Conservation (phyloP, 2,113 vertebrate genomes). For the Oxygymnocypris stewartii region DNA sequence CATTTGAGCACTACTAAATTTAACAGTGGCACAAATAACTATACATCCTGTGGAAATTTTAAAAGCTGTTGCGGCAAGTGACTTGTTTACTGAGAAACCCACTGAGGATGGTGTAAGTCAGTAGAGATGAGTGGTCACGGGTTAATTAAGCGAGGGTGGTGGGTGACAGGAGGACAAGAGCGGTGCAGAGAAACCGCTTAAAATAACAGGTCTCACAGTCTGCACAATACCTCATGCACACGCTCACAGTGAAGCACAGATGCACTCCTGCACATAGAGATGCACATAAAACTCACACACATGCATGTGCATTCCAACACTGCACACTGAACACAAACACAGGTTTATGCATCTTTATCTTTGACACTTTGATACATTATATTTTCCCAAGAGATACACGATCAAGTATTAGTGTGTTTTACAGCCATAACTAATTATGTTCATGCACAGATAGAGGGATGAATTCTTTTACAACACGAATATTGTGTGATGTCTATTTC, state of each 20-base stretch:
- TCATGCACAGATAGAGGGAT: background rate
- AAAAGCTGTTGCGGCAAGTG: background rate
- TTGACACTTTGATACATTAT: background rate
- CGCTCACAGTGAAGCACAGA: no score
- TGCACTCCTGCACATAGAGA: background rate
- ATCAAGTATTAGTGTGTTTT: background rate
- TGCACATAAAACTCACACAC: background rate
- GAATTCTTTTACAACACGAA: background rate
- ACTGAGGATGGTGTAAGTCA: background rate
- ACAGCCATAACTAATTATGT: background rate
- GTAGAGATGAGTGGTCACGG: conserved; percentile 15
- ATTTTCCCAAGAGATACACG: background rate
- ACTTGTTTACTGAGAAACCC: conserved; percentile 29
- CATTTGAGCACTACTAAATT: background rate
- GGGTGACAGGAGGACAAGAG: background rate
- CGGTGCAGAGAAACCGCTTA: background rate
- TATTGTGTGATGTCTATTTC: background rate
- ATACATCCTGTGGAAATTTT: conserved; percentile 53
- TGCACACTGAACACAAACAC: background rate
- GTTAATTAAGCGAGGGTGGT: background rate
- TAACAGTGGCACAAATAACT: conserved; percentile 16
- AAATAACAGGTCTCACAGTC: background rate
- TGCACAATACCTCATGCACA: background rate
- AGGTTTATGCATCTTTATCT: background rate
- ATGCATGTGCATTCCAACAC: background rate